phyloP scores from a whole-genome alignment of 2,888 invertebrate species.

The Scotopteryx bipunctaria region DNA sequence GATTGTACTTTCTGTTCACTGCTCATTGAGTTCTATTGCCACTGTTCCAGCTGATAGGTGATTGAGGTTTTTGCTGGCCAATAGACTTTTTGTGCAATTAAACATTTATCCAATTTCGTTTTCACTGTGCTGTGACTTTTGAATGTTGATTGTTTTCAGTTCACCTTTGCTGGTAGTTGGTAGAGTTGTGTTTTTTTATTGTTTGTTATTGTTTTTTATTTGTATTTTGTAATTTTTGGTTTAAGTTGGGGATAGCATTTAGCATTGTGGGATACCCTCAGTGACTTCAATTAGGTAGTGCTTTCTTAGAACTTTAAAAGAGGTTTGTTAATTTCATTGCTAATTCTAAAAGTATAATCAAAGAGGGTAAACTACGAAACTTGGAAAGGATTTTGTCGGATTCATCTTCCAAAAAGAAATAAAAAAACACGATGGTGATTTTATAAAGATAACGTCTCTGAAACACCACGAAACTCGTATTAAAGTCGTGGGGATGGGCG shows the following conservation, averaged over 20 bases:
- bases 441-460: conserved; percentile 61
- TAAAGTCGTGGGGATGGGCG: conserved; percentile 61
- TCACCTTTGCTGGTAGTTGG: neutral
- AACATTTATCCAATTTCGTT: conserved; percentile 38
- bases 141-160: conserved; percentile 11
- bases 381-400: conserved; percentile 22
- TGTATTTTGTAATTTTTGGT: neutral
- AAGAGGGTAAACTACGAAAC: conserved; percentile 30
- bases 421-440: conserved; percentile 57
- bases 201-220: neutral
- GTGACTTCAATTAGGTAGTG: too few relatives aligned
- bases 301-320: conserved; percentile 1
- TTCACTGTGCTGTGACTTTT: conserved; percentile 15
- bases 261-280: too few relatives aligned
- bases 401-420: conserved; percentile 29
- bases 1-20: conserved; percentile 59
- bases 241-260: too few relatives aligned
- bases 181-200: neutral
- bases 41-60: conserved; percentile 35
- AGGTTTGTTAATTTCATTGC: conserved; percentile 32
- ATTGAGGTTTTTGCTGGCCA: conserved; percentile 27
- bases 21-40: conserved; percentile 40
- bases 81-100: conserved; percentile 33
- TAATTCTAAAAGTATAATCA: conserved; percentile 27
- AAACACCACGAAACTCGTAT: conserved; percentile 63